phyloP scores from a whole-genome alignment of 2,113 vertebrate genomes.

The Oryzias woworae region DNA sequence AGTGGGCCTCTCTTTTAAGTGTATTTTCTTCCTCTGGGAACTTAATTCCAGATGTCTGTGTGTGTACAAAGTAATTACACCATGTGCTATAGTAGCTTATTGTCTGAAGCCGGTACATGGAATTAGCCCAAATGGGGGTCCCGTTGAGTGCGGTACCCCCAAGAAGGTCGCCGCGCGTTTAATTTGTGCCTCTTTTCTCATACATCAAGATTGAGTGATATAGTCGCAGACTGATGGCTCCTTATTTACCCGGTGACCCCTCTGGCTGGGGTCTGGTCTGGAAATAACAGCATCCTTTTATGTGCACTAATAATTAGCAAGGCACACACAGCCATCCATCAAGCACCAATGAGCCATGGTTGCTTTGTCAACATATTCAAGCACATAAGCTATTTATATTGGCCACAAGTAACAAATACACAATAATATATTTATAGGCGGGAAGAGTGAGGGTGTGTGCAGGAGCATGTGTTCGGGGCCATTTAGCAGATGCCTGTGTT shows the following conservation, averaged over 20 bases:
- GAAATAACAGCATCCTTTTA: constrained; percentile 81
- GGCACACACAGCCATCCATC: constrained; percentile 77
- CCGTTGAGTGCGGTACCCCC: constrained; percentile 71
- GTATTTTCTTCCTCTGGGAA: constrained; percentile 70
- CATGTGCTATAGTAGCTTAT: constrained; percentile 78
- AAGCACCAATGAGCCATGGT: constrained; percentile 68
- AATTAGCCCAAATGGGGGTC: constrained; percentile 77
- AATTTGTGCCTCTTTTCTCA: constrained; percentile 80
- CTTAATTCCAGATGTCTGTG: constrained; percentile 81
- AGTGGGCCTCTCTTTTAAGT: constrained; percentile 45
- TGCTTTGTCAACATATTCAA: constrained; percentile 74
- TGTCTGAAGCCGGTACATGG: constrained; percentile 73
- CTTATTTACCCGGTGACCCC: constrained; percentile 75
- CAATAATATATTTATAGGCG: constrained; percentile 47
- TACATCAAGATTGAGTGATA: constrained; percentile 84
- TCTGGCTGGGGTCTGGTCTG: constrained; percentile 67
- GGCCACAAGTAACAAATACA: constrained; percentile 63
- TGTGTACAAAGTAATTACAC: constrained; percentile 79
- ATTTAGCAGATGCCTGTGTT: constrained; percentile 7
- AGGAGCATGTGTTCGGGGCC: not conserved
- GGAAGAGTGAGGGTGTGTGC: constrained; percentile 15
- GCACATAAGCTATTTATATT: constrained; percentile 74
- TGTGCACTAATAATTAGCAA: constrained; percentile 80
- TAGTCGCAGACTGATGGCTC: constrained; percentile 73
- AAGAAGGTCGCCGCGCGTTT: constrained; percentile 71